Conservation (phyloP, 2,888 invertebrate species). For the Allophyes oxyacanthae region DNA sequence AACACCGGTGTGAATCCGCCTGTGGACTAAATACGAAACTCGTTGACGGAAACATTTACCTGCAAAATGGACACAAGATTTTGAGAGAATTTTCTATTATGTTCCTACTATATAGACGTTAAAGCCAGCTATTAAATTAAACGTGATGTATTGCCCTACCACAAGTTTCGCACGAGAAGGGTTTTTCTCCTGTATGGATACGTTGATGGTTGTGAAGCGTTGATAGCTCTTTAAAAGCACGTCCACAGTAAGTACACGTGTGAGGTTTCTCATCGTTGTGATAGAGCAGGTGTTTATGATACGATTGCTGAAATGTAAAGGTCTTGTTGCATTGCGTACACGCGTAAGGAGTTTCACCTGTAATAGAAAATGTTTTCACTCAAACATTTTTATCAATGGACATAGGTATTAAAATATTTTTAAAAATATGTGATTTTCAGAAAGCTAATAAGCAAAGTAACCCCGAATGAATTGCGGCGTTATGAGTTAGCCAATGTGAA, state of each 20-base stretch:
- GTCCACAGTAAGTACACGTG: conserved; percentile 93
- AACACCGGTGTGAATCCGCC: conserved; percentile 95
- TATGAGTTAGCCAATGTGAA: conserved; percentile 45
- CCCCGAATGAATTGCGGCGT: conserved; percentile 13
- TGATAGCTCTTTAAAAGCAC: conserved; percentile 95
- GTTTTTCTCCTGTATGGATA: conserved; percentile 95
- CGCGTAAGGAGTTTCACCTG: conserved; percentile 96
- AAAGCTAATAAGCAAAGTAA: conserved; percentile 27
- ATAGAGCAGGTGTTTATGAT: conserved; percentile 96
- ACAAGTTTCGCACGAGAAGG: conserved; percentile 96
- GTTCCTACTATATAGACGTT: too few species aligned
- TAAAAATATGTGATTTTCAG: not conserved
- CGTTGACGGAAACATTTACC: conserved; percentile 96
- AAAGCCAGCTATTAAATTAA: not conserved
- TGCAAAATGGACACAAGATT: conserved; percentile 69
- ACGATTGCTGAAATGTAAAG: conserved; percentile 97
- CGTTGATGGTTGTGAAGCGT: conserved; percentile 96
- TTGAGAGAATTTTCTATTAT: too few species aligned
- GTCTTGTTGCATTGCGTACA: conserved; percentile 95
- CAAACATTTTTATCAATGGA: not conserved
- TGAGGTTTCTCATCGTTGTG: conserved; percentile 96
- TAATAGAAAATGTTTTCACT: conserved; percentile 63
- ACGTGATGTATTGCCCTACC: conserved; percentile 85
- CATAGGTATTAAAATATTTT: not conserved
- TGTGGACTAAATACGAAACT: conserved; percentile 95